Conservation (phyloP, 1,140 invertebrate genomes). For the Leguminivora glycinivorella region DNA sequence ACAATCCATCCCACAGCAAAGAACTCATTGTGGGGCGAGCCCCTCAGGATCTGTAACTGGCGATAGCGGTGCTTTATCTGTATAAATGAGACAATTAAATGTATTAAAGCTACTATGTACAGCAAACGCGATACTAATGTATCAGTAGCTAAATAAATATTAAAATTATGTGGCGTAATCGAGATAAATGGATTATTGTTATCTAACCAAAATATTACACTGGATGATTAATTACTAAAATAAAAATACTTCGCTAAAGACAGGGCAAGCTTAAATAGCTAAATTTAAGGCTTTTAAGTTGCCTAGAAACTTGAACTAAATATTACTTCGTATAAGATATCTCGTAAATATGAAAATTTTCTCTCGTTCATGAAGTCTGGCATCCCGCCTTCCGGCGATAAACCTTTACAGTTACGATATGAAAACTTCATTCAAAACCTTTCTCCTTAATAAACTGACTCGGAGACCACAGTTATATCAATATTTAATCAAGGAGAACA, state of each 20-base stretch:
- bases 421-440: constrained; percentile 18
- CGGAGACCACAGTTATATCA: not conserved
- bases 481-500: not conserved
- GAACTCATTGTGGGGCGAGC: constrained; percentile 40
- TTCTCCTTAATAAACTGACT: constrained; percentile 14
- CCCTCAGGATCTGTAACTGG: constrained; percentile 17
- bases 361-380: constrained; percentile 17
- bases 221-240: too few species aligned
- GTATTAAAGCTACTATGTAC: not conserved
- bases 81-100: not conserved
- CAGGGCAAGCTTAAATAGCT: not conserved
- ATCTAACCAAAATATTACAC: too few species aligned
- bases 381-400: constrained; percentile 18
- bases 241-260: not conserved
- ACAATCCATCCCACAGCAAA: constrained; percentile 29
- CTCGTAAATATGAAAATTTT: constrained; percentile 12
- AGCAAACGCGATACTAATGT: not conserved
- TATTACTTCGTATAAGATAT: constrained; percentile 2
- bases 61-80: not conserved
- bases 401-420: constrained; percentile 7
- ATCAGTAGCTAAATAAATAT: not conserved
- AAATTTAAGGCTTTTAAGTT: not conserved
- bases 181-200: too few species aligned
- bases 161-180: not conserved
- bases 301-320: not conserved